Conservation (phyloP, 2,888 invertebrate genomes). For the Apamea anceps region DNA sequence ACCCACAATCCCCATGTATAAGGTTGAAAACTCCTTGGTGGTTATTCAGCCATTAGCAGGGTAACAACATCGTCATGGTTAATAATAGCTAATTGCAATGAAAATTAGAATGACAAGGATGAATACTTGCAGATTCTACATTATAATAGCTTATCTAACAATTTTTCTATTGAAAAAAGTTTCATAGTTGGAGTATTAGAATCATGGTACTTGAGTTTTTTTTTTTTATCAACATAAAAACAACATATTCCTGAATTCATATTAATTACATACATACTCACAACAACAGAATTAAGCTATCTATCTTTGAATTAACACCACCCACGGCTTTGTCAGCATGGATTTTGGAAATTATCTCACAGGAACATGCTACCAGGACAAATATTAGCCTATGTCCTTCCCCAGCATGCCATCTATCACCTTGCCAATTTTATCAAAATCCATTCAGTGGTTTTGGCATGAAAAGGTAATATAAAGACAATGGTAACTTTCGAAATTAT, state of each 20-base stretch:
- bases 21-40: background rate
- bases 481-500: too few relatives aligned
- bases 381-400: background rate
- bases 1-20: background rate
- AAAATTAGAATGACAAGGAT: background rate
- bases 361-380: too few relatives aligned
- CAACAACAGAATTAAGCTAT: background rate
- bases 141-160: background rate
- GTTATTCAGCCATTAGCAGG: background rate
- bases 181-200: background rate
- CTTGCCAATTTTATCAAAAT: background rate
- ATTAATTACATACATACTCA: background rate
- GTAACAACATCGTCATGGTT: background rate
- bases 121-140: background rate
- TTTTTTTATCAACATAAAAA: background rate
- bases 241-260: background rate
- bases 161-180: background rate
- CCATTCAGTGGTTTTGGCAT: too few relatives aligned
- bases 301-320: background rate
- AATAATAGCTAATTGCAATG: slow-evolving; percentile 1
- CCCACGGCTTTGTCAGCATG: too few relatives aligned
- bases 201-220: background rate
- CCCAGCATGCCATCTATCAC: background rate
- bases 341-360: too few relatives aligned
- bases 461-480: too few relatives aligned